Percentiles rank a stretch among this genome's conserved stretches.
These are phyloP conservation scores for Psittacula cyanocephala DNA, from an alignment of 2,113 vertebrate species.

Conservation along the genomic window DNA sequence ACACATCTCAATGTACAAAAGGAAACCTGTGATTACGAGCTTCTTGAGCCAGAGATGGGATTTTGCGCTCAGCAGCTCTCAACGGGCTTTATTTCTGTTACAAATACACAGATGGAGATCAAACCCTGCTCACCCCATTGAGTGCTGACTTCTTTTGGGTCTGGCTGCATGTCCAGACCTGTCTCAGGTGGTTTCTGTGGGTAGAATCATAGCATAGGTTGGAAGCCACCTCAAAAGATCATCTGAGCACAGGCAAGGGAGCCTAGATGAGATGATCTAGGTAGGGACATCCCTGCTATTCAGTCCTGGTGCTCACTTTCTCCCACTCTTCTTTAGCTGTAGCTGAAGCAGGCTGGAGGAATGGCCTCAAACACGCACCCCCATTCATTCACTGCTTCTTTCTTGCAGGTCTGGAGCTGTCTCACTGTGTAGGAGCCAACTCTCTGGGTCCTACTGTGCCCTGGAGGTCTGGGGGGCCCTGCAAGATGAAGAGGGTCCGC, in stretches of 20 bases:
- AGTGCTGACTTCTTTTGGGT: background rate
- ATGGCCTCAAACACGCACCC: background rate
- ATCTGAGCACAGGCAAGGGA: background rate
- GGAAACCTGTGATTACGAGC: background rate
- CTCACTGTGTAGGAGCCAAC: background rate
- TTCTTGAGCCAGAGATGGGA: background rate
- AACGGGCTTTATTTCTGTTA: background rate
- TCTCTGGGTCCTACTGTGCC: background rate
- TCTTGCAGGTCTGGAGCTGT: slow-evolving; percentile 59
- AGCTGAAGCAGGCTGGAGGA: background rate
- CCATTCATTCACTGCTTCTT: background rate
- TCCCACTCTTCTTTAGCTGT: background rate
- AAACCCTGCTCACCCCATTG: background rate
- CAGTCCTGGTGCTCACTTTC: background rate
- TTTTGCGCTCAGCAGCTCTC: background rate
- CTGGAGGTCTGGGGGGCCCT: slow-evolving; percentile 27
- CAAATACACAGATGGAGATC: background rate
- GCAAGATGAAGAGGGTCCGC: slow-evolving; percentile 75
- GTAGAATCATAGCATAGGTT: background rate
- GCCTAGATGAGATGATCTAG: background rate
- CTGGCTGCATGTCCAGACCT: background rate
- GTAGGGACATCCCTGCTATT: background rate
- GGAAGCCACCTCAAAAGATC: background rate
- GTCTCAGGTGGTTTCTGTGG: background rate
- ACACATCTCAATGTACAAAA: background rate